Evolutionary conservation across 2,888 invertebrate species (phyloP), one percentile per base, ranked within the genome.

Genomic region (Seira musarum): DNA sequence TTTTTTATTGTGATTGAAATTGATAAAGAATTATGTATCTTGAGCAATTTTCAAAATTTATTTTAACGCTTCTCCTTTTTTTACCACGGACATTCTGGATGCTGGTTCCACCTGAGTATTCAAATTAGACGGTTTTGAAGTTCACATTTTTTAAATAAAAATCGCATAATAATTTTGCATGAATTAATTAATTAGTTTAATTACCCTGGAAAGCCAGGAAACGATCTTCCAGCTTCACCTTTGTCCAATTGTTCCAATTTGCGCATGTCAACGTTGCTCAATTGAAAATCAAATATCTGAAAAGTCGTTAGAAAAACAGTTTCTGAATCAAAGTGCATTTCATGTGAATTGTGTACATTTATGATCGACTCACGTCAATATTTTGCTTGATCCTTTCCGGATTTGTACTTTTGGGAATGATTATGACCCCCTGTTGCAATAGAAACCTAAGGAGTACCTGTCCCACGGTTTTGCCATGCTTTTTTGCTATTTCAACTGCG

Each of bases 351-450:
- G n/a, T n/a, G n/a, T n/a, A n/a, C n/a, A n/a, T n/a, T n/a, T n/a
- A n/a, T n/a, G n/a, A n/a, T n/a, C n/a, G n/a, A 5, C 85, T 84
- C 69, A 95, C 88, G 76, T 93, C 89, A 63, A 95, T 91, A 88
- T 97, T 97, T 89, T 94, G 92, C 87, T 91, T 90, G 22, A 97
- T 92, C 82, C 96, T 91, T 5, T 89, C 88, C 0, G 93, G 90
- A 88, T 93, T 94, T 1, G 93, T 93, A 88, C 96, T 96, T 89
- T 96, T 97, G 1, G 96, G 96, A 87, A 97, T 95, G 49, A 93
- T 93, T 6, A 91, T 91, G 40, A 96, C 89, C 10, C 93, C 93
- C 64, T 92, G 92, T 88, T 96, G 95, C 10, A 95, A 87, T 15
- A 92, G 90, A 89, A 93, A 93, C 67, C 94, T 91, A 1, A 97